These are phyloP conservation scores for Phalangium opilio DNA, from an alignment of 2,888 invertebrate genomes.

Conservation along the genomic window DNA sequence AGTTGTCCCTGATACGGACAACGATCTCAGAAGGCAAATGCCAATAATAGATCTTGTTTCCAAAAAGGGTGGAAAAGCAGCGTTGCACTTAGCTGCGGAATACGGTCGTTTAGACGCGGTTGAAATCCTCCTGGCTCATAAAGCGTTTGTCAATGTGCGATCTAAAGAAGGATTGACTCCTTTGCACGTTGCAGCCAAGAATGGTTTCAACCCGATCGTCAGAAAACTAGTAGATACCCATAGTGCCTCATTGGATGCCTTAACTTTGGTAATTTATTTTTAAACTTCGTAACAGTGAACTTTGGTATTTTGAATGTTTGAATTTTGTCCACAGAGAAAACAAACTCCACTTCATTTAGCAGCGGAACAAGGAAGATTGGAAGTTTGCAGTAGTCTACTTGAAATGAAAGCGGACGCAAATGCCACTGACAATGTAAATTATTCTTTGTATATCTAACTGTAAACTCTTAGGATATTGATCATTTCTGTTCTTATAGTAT, in stretches of 20 bases:
- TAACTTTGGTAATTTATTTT: conserved; percentile 59
- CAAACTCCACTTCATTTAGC: conserved; percentile 96
- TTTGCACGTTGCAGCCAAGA: conserved; percentile 89
- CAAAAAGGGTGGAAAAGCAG: conserved; percentile 53
- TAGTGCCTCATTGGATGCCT: conserved; percentile 84
- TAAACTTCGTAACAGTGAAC: too few relatives aligned
- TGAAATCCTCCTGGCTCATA: conserved; percentile 63
- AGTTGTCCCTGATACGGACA: too few relatives aligned
- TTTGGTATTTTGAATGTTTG: too few relatives aligned
- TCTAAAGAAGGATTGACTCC: conserved; percentile 85
- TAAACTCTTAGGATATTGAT: neutral
- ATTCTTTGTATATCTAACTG: too few relatives aligned
- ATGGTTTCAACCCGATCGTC: conserved; percentile 77
- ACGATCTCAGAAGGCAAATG: too few relatives aligned
- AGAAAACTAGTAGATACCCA: conserved; percentile 88
- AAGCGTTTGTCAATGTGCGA: conserved; percentile 97
- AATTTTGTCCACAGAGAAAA: conserved; percentile 49
- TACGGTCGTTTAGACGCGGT: conserved; percentile 60
- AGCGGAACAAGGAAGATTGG: conserved; percentile 87
- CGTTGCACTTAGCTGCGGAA: conserved; percentile 77
- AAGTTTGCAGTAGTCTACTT: conserved; percentile 77
- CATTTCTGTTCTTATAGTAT: conserved; percentile 32
- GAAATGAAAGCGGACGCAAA: conserved; percentile 90
- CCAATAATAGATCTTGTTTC: too few relatives aligned
- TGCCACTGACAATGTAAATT: conserved; percentile 65